A percentile compares a stretch with the other conserved stretches of the same genome.
These are phyloP conservation scores for Blera fallax DNA, from an alignment of 2,888 invertebrate genomes.

Conservation along the genomic window DNA sequence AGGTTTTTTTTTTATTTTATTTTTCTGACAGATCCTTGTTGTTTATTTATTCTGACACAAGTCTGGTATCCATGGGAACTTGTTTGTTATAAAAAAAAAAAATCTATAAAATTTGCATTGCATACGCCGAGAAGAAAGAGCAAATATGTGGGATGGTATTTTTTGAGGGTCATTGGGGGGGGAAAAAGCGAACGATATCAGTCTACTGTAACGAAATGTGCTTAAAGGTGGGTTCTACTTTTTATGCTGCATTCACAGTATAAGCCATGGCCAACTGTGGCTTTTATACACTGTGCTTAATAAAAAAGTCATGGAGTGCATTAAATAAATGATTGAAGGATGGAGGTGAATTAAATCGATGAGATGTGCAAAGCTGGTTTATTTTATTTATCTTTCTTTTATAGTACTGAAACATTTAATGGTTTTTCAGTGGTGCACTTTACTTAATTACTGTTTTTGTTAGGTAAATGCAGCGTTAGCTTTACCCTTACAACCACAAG, in stretches of 20 bases:
- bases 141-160: conserved; percentile 18
- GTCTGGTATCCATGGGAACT: conserved; percentile 62
- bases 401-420: too few relatives aligned
- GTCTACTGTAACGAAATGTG: conserved; percentile 30
- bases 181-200: background rate
- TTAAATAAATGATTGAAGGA: conserved; percentile 49
- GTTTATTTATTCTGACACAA: conserved; percentile 64
- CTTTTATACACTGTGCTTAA: conserved; percentile 15
- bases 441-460: too few relatives aligned
- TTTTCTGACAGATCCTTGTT: conserved; percentile 41
- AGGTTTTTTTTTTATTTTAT: conserved; percentile 23
- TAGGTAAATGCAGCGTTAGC: too few relatives aligned
- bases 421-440: too few relatives aligned
- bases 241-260: background rate
- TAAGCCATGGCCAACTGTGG: conserved; percentile 41
- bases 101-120: conserved; percentile 19
- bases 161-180: conserved; percentile 47
- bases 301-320: conserved; percentile 23
- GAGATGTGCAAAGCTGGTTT: background rate
- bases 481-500: too few relatives aligned
- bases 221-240: conserved; percentile 18
- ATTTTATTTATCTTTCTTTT: too few relatives aligned
- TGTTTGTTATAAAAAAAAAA: conserved; percentile 38
- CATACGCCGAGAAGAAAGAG: background rate
- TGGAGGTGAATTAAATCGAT: conserved; percentile 29